phyloP scores from a whole-genome alignment of 2,113 vertebrate genomes.

The Orientallactaga bullata region DNA sequence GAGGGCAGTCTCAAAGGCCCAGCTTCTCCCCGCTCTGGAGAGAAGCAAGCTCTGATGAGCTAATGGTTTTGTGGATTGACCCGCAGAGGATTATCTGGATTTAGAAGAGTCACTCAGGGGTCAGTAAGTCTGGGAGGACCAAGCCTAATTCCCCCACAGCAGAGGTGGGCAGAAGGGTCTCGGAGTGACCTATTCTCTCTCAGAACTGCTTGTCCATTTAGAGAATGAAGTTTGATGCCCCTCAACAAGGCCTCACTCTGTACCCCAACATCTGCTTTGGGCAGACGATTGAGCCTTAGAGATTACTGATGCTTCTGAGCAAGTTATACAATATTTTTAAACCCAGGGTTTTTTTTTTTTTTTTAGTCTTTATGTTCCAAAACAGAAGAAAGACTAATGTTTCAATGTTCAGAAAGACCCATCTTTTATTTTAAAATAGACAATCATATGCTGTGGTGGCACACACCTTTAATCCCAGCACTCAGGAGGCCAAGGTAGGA shows the following conservation, averaged over 20 bases:
- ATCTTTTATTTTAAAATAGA: conserved; percentile 44
- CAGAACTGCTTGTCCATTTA: not conserved
- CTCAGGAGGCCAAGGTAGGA: no score
- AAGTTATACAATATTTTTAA: not conserved
- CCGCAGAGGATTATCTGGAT: conserved; percentile 60
- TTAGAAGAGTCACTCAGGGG: conserved; percentile 62
- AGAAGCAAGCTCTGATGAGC: conserved; percentile 7
- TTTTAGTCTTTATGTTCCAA: conserved; percentile 3
- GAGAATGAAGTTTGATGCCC: not conserved
- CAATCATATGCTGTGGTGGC: not conserved
- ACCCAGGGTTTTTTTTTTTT: not conserved
- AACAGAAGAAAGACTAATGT: not conserved
- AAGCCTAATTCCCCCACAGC: conserved; percentile 39
- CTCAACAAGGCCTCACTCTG: not conserved
- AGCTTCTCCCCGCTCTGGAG: not conserved
- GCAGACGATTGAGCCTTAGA: not conserved
- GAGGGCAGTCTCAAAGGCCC: not conserved
- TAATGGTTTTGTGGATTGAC: not conserved
- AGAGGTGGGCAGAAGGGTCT: conserved; percentile 8
- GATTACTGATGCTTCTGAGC: not conserved
- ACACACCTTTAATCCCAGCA: no score
- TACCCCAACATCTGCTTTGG: not conserved
- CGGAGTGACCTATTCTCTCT: not conserved
- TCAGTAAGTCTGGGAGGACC: conserved; percentile 36
- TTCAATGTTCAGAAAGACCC: conserved; percentile 12